phyloP scores from a whole-genome alignment of 1,140 invertebrate genomes.

The Caerostris extrusa region DNA sequence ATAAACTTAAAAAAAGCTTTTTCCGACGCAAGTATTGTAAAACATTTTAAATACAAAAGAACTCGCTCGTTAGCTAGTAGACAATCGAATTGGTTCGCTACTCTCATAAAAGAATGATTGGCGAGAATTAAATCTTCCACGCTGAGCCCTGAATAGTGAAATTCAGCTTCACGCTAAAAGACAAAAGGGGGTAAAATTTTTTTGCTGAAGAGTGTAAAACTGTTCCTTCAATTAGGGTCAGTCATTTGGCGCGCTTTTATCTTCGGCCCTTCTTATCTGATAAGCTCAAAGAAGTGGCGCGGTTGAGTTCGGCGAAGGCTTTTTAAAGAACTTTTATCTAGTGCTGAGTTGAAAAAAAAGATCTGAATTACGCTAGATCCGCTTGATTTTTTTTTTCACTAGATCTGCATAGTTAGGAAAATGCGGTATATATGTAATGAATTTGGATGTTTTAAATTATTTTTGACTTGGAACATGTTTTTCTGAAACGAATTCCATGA shows the following conservation, averaged over 20 bases:
- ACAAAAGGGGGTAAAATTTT: not conserved
- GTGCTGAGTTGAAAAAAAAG: too few species aligned
- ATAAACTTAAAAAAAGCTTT: not conserved
- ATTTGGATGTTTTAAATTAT: too few species aligned
- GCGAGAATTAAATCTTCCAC: not conserved
- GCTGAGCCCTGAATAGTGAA: not conserved
- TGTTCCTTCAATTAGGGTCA: not conserved
- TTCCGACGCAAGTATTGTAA: not conserved
- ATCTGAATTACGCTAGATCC: too few species aligned
- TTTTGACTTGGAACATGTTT: too few species aligned
- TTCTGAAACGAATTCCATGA: too few species aligned
- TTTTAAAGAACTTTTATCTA: too few species aligned
- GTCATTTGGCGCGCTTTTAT: not conserved
- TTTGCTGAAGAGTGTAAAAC: not conserved
- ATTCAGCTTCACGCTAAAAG: not conserved
- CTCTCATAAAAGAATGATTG: not conserved
- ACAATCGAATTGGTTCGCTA: not conserved
- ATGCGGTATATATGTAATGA: too few species aligned
- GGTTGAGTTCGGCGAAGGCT: not conserved
- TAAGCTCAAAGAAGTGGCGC: too few species aligned
- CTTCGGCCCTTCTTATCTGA: not conserved
- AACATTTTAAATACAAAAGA: not conserved
- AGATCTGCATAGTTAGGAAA: too few species aligned
- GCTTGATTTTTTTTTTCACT: too few species aligned
- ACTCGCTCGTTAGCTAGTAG: not conserved